Base-by-base conservation (phyloP, 2,888 invertebrate genomes). In the Julus scanicus region DNA sequence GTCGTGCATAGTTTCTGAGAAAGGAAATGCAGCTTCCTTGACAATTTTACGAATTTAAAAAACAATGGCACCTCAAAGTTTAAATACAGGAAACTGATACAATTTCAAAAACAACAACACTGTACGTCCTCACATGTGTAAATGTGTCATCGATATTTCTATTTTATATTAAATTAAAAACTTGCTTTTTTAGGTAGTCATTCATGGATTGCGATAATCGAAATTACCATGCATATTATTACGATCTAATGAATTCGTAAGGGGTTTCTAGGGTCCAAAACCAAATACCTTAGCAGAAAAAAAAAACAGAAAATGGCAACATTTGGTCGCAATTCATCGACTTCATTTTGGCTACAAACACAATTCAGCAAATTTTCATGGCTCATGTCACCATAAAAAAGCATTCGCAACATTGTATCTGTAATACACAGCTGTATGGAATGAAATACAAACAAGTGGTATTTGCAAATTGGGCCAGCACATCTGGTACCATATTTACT, bases 1-100 rank as follows among this genome's bases (percentile, higher is more conserved):
- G 44, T 44, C 44, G 44, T 44, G 4, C 44, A 20, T 71, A 11
- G 20, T 71, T 71, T 29, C n/a, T 3, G 5, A 29, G 71, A 5
- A 71, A 71, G 71, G 71, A 71, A 71, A 71, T 71, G 71, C 29
- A 9, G 71, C 8, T 71, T 71, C 71, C 71, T 71, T 9, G 29
- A 71, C 71, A 29, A 9, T 29, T 71, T 20, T 20, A n/a, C 5
- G 17, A 15, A 53, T 8, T 8, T n/a, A 71, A 71, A 71, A 71
- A 71, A 71, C 71, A 71, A 71, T 71, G 71, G 71, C 29, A 71
- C n/a, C 11, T n/a, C 6, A 71, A 71, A 71, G 71, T 11, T 29
- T 71, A 71, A 71, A 71, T 71, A 71, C 71, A 71, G 71, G 71
- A 71, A 71, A 71, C 29, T 71, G 71, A 71, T 71, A 29, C 6